These are phyloP conservation scores for Diorhabda sublineata DNA, from an alignment of 1,140 invertebrate genomes.

Conservation along the genomic window DNA sequence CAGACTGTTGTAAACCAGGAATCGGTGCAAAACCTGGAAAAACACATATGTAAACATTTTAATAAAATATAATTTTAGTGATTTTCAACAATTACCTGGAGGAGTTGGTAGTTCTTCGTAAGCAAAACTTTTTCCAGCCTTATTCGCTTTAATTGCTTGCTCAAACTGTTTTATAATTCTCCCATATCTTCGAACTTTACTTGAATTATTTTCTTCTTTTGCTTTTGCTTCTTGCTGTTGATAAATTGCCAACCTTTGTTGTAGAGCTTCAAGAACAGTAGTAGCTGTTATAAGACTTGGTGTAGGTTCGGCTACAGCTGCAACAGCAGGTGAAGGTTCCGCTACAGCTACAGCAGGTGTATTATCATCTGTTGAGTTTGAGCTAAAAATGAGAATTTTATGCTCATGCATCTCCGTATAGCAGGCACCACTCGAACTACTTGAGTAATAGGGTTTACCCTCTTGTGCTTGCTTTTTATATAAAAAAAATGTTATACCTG, in stretches of 20 bases:
- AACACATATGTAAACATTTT: background rate
- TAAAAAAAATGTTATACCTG: background rate
- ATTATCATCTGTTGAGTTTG: too few species aligned
- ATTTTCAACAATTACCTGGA: conserved; percentile 53
- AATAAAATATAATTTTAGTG: background rate
- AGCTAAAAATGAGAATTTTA: too few species aligned
- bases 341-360: too few species aligned
- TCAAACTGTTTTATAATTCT: conserved; percentile 93
- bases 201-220: conserved; percentile 59
- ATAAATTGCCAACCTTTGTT: conserved; percentile 81
- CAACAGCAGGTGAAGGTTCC: conserved; percentile 30
- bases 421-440: too few species aligned
- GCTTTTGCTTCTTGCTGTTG: conserved; percentile 47
- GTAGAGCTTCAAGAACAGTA: conserved; percentile 73
- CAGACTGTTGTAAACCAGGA: conserved; percentile 19
- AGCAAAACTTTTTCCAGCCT: conserved; percentile 70
- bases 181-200: conserved; percentile 83
- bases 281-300: conserved; percentile 49
- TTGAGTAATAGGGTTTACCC: too few species aligned
- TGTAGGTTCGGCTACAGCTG: conserved; percentile 33
- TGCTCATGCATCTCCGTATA: too few species aligned
- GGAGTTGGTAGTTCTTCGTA: conserved; percentile 85
- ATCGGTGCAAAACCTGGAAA: conserved; percentile 31
- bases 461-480: background rate
- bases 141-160: conserved; percentile 77